phyloP scores from a whole-genome alignment of 2,888 invertebrate species.

The Isoperla grammatica region DNA sequence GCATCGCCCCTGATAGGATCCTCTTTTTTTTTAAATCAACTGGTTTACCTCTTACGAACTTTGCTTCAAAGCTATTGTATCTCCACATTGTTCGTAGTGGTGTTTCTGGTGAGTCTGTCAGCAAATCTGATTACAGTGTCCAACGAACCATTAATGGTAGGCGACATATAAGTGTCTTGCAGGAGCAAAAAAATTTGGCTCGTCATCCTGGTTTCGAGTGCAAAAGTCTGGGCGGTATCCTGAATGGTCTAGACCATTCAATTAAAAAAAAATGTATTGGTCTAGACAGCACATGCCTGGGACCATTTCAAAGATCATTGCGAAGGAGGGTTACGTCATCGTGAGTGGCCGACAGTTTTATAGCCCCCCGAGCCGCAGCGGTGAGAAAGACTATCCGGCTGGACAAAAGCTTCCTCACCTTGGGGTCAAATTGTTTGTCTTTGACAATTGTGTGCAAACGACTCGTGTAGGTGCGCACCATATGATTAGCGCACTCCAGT shows the following conservation, averaged over 20 bases:
- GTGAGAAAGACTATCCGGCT: background rate
- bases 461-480: background rate
- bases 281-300: background rate
- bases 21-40: conserved; percentile 18
- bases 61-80: conserved; percentile 24
- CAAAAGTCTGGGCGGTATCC: background rate
- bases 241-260: background rate
- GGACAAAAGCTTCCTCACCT: background rate
- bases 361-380: background rate
- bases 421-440: background rate
- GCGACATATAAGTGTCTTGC: background rate
- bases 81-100: conserved; percentile 26
- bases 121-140: background rate
- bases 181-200: background rate
- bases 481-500: background rate
- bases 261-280: too few relatives aligned
- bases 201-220: background rate
- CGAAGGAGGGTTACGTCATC: background rate
- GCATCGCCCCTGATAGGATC: conserved; percentile 17
- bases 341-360: background rate
- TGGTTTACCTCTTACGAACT: conserved; percentile 26
- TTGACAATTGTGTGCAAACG: background rate
- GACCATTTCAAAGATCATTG: background rate
- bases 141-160: background rate
- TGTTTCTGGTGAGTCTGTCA: background rate